Evolutionary conservation across 2,888 invertebrate genomes (phyloP).

Genomic region (Andrena minutula): DNA sequence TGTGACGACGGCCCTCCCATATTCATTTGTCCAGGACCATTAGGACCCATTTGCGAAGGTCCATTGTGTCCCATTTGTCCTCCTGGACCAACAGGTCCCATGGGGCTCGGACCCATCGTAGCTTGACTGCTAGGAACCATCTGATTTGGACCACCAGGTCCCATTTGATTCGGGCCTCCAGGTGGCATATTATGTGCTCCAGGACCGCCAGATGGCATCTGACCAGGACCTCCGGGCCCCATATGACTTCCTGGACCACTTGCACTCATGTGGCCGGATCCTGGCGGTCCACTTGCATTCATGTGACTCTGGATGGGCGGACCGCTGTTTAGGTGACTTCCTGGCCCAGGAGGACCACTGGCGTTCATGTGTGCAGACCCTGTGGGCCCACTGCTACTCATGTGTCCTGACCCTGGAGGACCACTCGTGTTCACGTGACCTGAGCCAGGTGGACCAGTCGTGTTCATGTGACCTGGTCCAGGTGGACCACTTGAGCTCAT

Average conservation of each 20-base stretch:
- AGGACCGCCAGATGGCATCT: conserved; percentile 73
- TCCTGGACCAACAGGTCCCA: conserved; percentile 74
- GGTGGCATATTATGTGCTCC: conserved; percentile 72
- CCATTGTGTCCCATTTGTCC: conserved; percentile 74
- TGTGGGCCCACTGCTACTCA: conserved; percentile 63
- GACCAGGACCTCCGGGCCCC: conserved; percentile 76
- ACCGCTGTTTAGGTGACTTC: conserved; percentile 72
- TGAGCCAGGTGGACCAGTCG: conserved; percentile 67
- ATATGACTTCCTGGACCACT: conserved; percentile 74
- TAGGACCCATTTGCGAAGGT: conserved; percentile 74
- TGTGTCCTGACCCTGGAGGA: conserved; percentile 68
- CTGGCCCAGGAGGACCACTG: conserved; percentile 66
- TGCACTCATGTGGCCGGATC: conserved; percentile 74
- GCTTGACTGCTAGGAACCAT: conserved; percentile 79
- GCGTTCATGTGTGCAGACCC: conserved; percentile 72
- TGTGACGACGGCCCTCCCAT: conserved; percentile 71
- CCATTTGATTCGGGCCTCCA: conserved; percentile 78
- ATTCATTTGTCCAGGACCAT: conserved; percentile 69
- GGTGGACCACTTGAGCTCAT: conserved; percentile 69
- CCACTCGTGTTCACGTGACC: conserved; percentile 68
- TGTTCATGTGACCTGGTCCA: conserved; percentile 75
- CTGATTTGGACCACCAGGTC: conserved; percentile 77
- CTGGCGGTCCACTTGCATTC: conserved; percentile 71
- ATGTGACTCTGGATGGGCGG: conserved; percentile 72
- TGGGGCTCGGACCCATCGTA: conserved; percentile 83